Evolutionary conservation across 2,797 vertebrate species (phyloP).

Genomic region (Erethizon dorsatum): DNA sequence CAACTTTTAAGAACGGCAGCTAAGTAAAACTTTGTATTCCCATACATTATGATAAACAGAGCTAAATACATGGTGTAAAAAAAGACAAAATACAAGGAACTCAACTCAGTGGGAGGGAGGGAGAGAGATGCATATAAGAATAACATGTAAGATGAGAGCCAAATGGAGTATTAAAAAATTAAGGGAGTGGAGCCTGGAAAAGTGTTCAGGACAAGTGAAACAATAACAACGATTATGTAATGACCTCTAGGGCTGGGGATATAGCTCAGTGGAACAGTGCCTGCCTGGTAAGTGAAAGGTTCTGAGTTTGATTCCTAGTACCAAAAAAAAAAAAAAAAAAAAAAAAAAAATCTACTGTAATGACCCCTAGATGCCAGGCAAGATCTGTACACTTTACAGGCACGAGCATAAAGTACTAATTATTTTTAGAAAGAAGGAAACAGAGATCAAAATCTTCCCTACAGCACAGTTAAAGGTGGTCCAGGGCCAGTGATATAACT

Average conservation of each 20-base stretch:
- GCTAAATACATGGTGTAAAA: neutral
- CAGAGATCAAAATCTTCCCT: neutral
- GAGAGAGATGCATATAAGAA: too few relatives aligned
- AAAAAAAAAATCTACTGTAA: too few relatives aligned
- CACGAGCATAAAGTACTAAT: neutral
- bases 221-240: neutral
- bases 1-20: neutral
- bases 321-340: too few relatives aligned
- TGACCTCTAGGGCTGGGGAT: too few relatives aligned
- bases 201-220: neutral
- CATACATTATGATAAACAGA: neutral
- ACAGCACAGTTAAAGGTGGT: neutral
- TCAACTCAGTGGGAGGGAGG: neutral
- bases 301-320: too few relatives aligned
- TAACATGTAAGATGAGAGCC: neutral
- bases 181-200: too few relatives aligned
- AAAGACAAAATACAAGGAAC: neutral
- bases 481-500: too few relatives aligned
- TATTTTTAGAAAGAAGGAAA: neutral
- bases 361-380: accelerated
- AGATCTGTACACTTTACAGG: neutral
- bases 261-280: too few relatives aligned
- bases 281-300: too few relatives aligned
- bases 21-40: neutral
- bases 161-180: neutral